Evolutionary conservation across 2,797 vertebrate genomes (phyloP).

Genomic region (Galago senegalensis): DNA sequence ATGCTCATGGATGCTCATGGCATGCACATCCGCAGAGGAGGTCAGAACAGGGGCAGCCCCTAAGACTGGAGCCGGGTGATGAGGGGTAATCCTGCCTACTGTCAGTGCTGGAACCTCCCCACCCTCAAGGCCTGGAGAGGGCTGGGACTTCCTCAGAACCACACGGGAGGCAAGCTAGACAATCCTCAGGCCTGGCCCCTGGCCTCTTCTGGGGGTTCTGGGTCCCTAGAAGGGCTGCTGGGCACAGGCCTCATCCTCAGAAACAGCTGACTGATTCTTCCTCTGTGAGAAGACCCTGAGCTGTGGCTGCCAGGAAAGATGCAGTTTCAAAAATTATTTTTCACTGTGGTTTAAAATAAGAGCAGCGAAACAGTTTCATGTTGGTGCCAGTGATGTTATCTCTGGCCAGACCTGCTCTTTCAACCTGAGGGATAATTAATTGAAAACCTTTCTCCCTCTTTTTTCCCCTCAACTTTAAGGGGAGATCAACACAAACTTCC

Average conservation of each 20-base stretch:
- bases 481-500: not conserved
- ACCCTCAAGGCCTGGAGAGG: not conserved
- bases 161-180: slow-evolving; percentile 40
- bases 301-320: slow-evolving; percentile 75
- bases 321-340: slow-evolving; percentile 69
- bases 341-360: slow-evolving; percentile 82
- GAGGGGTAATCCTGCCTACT: not conserved
- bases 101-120: not conserved
- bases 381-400: slow-evolving; percentile 73
- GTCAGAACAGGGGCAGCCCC: not conserved
- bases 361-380: slow-evolving; percentile 63
- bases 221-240: not conserved
- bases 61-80: not conserved
- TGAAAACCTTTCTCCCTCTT: slow-evolving; percentile 55
- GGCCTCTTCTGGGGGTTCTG: not conserved
- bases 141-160: slow-evolving; percentile 18
- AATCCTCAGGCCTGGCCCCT: not conserved
- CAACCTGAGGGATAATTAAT: slow-evolving; percentile 65
- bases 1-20: not conserved
- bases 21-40: not conserved
- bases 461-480: slow-evolving; percentile 64
- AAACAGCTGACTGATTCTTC: slow-evolving; percentile 65
- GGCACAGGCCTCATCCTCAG: not conserved
- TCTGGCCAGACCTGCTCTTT: not conserved
- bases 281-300: slow-evolving; percentile 49